phyloP scores from a whole-genome alignment of 2,113 vertebrate genomes.

The Tonatia bakeri region DNA sequence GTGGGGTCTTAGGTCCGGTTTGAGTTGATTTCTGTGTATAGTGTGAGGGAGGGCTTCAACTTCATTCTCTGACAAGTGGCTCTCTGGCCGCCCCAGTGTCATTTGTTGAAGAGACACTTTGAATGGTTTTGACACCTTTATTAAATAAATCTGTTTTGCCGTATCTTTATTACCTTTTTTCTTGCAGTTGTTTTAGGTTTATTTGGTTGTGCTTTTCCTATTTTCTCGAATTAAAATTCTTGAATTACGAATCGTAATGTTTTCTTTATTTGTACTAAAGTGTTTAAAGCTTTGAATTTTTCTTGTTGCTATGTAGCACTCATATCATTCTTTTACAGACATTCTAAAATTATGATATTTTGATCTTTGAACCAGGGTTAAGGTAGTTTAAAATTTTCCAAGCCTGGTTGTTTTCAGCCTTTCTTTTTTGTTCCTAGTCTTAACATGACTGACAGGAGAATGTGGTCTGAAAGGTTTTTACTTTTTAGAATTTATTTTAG shows the following conservation, averaged over 20 bases:
- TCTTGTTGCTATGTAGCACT: not conserved
- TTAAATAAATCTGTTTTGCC: not conserved
- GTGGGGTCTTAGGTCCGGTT: not conserved
- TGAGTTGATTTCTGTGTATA: not conserved
- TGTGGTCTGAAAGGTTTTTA: not conserved
- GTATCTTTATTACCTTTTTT: not conserved
- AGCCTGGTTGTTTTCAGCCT: not conserved
- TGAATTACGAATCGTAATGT: not conserved
- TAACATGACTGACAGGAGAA: not conserved
- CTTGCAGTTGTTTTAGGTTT: not conserved
- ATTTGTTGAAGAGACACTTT: not conserved
- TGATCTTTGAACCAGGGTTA: not conserved
- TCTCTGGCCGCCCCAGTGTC: not conserved
- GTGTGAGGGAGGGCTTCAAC: not conserved
- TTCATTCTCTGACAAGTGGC: not conserved
- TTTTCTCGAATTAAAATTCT: not conserved
- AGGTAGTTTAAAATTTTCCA: slow-evolving; percentile 20
- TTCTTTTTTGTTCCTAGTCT: not conserved
- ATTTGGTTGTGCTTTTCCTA: not conserved
- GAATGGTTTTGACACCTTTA: not conserved
- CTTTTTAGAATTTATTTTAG: not conserved
- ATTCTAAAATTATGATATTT: slow-evolving; percentile 20
- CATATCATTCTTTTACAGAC: not conserved
- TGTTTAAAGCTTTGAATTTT: slow-evolving; percentile 15
- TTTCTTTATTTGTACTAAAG: not conserved